Base-by-base conservation (phyloP, 2,888 invertebrate genomes). In the Parelbella ahira region DNA sequence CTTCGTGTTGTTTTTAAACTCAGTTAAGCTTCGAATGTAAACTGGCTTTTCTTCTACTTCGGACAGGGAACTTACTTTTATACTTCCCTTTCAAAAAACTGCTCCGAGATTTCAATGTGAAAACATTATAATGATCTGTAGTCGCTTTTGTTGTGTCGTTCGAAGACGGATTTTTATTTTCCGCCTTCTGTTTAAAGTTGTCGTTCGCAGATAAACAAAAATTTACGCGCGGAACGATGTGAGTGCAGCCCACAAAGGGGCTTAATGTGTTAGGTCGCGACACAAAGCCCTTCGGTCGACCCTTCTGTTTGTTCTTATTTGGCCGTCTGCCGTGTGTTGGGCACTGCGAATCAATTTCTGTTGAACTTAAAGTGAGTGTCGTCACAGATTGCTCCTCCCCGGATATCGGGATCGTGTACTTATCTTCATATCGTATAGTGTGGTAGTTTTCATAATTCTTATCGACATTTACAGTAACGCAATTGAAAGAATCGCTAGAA, bases 361-460 rank as follows among this genome's bases (percentile, higher is more conserved):
- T 28, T 6, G 76, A 71, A 34, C 58, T 66, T 7, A 60, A 47
- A 0, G 78, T 73, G 29, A 51, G 54, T 1, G 61, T 65, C 2
- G 70, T 62, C 18, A 62, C 24, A 21, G 64, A 60, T 8, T 48
- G 33, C 8, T 70, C 64, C 3, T 48, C 54, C 10, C 45, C 56
- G n/a, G 65, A 60, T 45, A 60, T 53, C 4, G 49, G 49, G 53
- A 56, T 67, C 3, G 75, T 81, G 49, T 20, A 71, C 53, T 78
- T 81, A 47, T 79, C 75, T 50, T 79, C 70, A 51, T 62, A 79
- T 47, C 71, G 61, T 39, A 80, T 43, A 3, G 74, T 77, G 39
- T 68, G 74, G 29, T 61, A 46, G 28, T 69, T 62, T 12, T 60
- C 57, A 29, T 57, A 65, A 37, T 63, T 68, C 27, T 63, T 70